Base-by-base conservation (phyloP, 2,888 invertebrate species). In the Pterostichus niger region DNA sequence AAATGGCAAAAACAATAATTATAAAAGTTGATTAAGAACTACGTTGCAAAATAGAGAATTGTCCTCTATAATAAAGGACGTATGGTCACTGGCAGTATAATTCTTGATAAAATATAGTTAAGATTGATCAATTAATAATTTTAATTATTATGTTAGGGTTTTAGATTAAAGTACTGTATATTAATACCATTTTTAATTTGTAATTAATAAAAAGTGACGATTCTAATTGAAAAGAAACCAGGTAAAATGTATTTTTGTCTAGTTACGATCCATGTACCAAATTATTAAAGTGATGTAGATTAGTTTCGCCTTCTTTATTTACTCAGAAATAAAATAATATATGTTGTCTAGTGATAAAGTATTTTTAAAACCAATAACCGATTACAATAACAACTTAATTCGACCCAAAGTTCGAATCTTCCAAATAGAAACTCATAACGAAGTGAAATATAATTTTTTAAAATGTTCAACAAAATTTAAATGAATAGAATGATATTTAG, bases 371-470 rank as follows among this genome's bases (percentile, higher is more conserved):
- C 17, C 46, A 71, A 44, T 71, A 71, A 71, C 17, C 10, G 46
- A 64, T 9, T 56, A 79, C 64, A 79, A 79, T 44, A 79, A 79
- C 11, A 64, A 64, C 40, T 46, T 7, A 40, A 79, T 79, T 79
- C 44, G 68, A 71, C 40, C 44, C 10, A 56, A 11, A 17, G 17
- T 64, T 64, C 44, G 44, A 71, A 71, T 71, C 68, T 71, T 71
- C 68, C 68, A 71, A 40, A 40, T 71, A 71, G 17, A 17, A 79
- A 79, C 11, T 78, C 64, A 33, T 64, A 61, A 64, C 64, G 33
- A 71, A 61, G 35, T 40, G 40, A 40, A 40, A 49, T 64, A 46
- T 79, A 59, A 79, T 71, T 71, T 71, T 71, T 71, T 71, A 71
- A 71, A 71, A 44, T 71, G 68, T 71, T 71, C 68, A 71, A 71